Evolutionary conservation across 2,797 vertebrate species (phyloP).

Genomic region (Myotis findleyi): DNA sequence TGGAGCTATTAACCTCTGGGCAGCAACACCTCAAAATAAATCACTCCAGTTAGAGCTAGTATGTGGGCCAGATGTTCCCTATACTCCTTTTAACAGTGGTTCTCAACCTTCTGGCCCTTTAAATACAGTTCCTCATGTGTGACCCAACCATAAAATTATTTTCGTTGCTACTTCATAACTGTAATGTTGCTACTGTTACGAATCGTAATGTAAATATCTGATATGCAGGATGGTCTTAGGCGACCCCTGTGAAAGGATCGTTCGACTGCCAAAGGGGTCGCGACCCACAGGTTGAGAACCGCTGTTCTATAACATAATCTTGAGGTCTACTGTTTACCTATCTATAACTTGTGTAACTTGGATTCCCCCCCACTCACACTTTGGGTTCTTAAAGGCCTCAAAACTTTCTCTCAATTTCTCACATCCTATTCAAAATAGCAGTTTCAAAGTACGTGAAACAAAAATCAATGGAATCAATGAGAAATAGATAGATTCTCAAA

Average conservation of each 20-base stretch:
- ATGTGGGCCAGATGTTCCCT: not conserved
- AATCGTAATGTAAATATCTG: no score
- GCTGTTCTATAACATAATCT: not conserved
- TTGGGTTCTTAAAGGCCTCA: not conserved
- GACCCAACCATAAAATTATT: no score
- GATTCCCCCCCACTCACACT: not conserved
- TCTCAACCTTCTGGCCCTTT: no score
- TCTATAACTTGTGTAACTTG: not conserved
- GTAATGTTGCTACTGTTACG: no score
- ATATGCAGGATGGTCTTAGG: no score
- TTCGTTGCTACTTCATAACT: no score
- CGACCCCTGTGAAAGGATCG: no score
- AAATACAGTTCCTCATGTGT: no score
- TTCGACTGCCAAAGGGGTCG: no score
- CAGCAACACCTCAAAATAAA: constrained; percentile 14
- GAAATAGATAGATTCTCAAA: not conserved
- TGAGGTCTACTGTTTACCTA: not conserved
- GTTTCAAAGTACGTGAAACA: not conserved
- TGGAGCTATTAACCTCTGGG: constrained; percentile 5
- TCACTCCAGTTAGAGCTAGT: not conserved
- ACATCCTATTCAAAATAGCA: not conserved
- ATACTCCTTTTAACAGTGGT: not conserved
- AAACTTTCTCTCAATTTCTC: not conserved
- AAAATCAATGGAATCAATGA: not conserved
- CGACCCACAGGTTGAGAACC: no score